These are phyloP conservation scores for Thalassarche chlororhynchos DNA, from an alignment of 2,113 vertebrate species.

Conservation along the genomic window DNA sequence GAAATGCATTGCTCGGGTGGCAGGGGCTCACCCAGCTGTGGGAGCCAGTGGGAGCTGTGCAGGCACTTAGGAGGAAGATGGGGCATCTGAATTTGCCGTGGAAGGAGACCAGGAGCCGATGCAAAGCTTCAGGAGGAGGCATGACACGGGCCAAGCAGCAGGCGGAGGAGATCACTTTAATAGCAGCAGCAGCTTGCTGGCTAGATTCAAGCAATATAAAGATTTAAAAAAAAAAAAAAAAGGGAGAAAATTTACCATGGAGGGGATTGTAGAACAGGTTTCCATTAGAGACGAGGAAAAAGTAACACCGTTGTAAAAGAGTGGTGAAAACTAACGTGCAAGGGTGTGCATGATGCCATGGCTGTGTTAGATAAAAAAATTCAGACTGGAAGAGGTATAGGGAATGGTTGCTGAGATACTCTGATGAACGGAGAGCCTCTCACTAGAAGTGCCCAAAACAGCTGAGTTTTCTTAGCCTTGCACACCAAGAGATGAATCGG, in stretches of 20 bases:
- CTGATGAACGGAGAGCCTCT: background rate
- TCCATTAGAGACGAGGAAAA: background rate
- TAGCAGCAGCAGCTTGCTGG: background rate
- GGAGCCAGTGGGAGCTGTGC: background rate
- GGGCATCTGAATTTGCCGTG: background rate
- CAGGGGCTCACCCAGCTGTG: background rate
- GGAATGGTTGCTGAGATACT: background rate
- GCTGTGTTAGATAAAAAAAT: background rate
- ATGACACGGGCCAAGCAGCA: background rate
- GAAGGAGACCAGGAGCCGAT: background rate
- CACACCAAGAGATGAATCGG: background rate
- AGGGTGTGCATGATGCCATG: background rate
- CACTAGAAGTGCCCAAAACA: background rate
- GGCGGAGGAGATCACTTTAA: background rate
- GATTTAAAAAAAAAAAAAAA: background rate
- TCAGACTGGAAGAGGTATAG: background rate
- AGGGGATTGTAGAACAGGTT: background rate
- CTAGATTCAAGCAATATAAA: background rate
- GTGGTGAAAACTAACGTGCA: background rate
- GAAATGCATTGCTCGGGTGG: background rate
- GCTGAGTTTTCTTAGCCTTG: background rate
- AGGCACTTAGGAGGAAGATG: background rate
- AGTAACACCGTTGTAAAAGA: background rate
- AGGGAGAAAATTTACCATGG: background rate
- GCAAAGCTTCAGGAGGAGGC: background rate